Evolutionary conservation across 2,113 vertebrate species (phyloP).

Genomic region (Lota lota): DNA sequence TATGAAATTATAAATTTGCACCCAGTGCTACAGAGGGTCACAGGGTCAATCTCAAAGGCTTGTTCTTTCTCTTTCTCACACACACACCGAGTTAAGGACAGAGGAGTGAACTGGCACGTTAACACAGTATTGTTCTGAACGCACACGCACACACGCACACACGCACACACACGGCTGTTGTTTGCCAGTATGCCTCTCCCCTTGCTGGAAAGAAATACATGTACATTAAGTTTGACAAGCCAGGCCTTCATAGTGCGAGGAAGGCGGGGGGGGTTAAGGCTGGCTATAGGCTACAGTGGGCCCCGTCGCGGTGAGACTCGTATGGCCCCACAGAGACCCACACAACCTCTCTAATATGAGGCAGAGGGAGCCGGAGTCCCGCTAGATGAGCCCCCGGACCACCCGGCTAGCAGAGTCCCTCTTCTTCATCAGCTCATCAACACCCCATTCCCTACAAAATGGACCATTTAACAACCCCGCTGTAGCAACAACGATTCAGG

Average conservation of each 20-base stretch:
- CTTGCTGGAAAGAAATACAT: conserved; percentile 56
- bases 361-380: conserved; percentile 21
- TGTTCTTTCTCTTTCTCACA: too few species aligned
- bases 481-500: conserved; percentile 41
- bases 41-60: too few species aligned
- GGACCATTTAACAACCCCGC: conserved; percentile 60
- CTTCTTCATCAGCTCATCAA: conserved; percentile 75
- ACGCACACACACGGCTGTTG: conserved; percentile 60
- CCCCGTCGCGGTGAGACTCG: conserved; percentile 55
- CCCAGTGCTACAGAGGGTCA: too few species aligned
- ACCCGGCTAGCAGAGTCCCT: conserved; percentile 61
- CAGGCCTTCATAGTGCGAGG: conserved; percentile 57
- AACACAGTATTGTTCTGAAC: conserved; percentile 67
- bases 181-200: conserved; percentile 57
- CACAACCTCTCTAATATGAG: conserved; percentile 52
- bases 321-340: conserved; percentile 61
- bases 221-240: conserved; percentile 73
- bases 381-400: conserved; percentile 59
- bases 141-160: too few species aligned
- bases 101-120: too few species aligned
- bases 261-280: conserved; percentile 37
- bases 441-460: conserved; percentile 72
- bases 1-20: too few species aligned
- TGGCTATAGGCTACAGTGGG: conserved; percentile 52
- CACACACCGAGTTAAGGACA: too few species aligned